Evolutionary conservation across 2,797 vertebrate genomes (phyloP).

Genomic region (Tauraco hartlaubi): DNA sequence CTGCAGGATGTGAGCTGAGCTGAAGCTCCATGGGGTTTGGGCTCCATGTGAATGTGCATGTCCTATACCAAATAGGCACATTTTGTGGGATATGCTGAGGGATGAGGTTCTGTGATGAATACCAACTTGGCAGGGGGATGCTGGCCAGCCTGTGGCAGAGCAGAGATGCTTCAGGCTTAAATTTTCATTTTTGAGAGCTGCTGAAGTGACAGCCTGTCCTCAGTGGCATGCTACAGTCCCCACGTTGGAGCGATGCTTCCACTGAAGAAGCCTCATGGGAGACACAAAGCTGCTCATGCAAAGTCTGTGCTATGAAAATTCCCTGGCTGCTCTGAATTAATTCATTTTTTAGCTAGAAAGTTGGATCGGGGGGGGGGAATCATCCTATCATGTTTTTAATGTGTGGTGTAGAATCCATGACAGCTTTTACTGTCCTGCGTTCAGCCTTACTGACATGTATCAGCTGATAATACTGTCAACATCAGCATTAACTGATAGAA

Average conservation of each 20-base stretch:
- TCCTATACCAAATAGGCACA: accelerated
- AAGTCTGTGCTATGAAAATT: neutral
- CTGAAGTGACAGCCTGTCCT: neutral
- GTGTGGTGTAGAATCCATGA: neutral
- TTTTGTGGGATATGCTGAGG: neutral
- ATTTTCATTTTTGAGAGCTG: neutral
- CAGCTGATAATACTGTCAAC: neutral
- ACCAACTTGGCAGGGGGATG: neutral
- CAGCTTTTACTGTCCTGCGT: neutral
- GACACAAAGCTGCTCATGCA: neutral
- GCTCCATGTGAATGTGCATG: neutral
- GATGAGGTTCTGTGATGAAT: neutral
- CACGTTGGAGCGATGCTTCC: neutral
- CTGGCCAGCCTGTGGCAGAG: neutral
- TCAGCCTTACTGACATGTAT: neutral
- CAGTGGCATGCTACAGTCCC: accelerated
- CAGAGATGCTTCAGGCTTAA: neutral
- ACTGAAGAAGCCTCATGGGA: neutral
- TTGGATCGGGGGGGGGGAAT: neutral
- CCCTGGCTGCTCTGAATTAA: neutral
- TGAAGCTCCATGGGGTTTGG: neutral
- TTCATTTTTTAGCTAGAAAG: neutral
- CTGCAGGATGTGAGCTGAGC: neutral
- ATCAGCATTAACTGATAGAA: neutral
- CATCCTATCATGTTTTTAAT: neutral